These are phyloP conservation scores for Eutrigla gurnardus DNA, from an alignment of 2,797 vertebrate genomes.

Conservation along the genomic window DNA sequence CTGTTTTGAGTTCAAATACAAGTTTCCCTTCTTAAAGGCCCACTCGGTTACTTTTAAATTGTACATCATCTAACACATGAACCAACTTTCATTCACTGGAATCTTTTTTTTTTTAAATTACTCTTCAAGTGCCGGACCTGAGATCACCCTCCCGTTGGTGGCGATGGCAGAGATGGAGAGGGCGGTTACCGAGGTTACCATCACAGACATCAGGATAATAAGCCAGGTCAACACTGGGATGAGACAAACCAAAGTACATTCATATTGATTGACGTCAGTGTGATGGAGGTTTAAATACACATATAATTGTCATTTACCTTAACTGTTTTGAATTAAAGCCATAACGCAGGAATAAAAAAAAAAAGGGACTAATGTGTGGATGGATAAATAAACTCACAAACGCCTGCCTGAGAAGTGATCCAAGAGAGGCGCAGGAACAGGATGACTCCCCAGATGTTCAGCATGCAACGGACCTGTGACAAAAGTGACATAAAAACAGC, in stretches of 20 bases:
- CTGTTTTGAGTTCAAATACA: neutral
- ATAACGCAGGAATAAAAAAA: neutral
- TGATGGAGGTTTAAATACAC: neutral
- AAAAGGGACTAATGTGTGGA: neutral
- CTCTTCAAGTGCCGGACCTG: constrained; percentile 69
- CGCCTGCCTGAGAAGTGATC: constrained; percentile 85
- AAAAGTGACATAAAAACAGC: neutral
- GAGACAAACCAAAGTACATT: neutral
- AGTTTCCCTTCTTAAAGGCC: neutral
- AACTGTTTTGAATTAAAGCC: neutral
- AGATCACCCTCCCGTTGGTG: constrained; percentile 83
- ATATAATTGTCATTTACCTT: too few species aligned
- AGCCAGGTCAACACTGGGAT: constrained; percentile 82
- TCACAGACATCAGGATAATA: constrained; percentile 82
- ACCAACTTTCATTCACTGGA: neutral
- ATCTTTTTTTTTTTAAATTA: too few species aligned
- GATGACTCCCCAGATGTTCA: constrained; percentile 86
- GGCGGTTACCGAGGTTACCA: constrained; percentile 80
- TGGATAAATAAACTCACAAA: constrained; percentile 70
- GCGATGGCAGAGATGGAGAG: constrained; percentile 85
- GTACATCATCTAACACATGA: neutral
- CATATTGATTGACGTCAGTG: neutral
- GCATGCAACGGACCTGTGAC: constrained; percentile 83
- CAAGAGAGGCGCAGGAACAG: constrained; percentile 81
- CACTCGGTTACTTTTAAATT: neutral